These are phyloP conservation scores for Sarcophaga peregrina DNA, from an alignment of 1,140 invertebrate genomes.

Conservation along the genomic window DNA sequence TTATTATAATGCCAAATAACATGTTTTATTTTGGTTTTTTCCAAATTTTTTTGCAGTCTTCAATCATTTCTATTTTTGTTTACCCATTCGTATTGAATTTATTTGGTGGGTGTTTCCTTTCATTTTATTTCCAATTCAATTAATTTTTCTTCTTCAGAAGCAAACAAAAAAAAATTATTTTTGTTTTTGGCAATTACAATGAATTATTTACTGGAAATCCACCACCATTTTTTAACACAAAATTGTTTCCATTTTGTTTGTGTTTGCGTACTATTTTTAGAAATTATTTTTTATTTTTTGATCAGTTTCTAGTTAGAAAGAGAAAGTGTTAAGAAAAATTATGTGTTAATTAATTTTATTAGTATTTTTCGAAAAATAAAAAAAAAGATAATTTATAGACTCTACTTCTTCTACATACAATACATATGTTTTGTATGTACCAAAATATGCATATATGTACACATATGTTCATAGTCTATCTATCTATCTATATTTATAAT, in stretches of 20 bases:
- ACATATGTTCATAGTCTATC: too few relatives aligned
- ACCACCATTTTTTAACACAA: neutral
- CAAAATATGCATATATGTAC: neutral
- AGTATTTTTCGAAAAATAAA: too few relatives aligned
- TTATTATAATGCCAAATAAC: neutral
- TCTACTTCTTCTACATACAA: neutral
- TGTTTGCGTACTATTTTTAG: conserved; percentile 1
- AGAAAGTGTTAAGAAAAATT: neutral
- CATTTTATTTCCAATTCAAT: neutral
- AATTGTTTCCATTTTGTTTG: neutral
- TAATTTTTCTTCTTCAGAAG: neutral
- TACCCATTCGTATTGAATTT: neutral
- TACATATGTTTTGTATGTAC: neutral
- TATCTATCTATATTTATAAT: neutral
- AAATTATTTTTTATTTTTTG: neutral
- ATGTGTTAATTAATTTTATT: neutral
- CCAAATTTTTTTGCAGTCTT: neutral
- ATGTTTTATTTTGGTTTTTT: neutral
- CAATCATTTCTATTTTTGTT: neutral
- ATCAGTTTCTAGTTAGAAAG: neutral
- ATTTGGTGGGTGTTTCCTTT: neutral
- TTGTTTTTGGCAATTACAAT: conserved; percentile 22
- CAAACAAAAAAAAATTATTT: too few relatives aligned
- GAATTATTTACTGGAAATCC: conserved; percentile 4
- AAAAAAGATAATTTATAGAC: neutral